Conservation (phyloP, 1,140 invertebrate species). For the Caenorhabditis latens region DNA sequence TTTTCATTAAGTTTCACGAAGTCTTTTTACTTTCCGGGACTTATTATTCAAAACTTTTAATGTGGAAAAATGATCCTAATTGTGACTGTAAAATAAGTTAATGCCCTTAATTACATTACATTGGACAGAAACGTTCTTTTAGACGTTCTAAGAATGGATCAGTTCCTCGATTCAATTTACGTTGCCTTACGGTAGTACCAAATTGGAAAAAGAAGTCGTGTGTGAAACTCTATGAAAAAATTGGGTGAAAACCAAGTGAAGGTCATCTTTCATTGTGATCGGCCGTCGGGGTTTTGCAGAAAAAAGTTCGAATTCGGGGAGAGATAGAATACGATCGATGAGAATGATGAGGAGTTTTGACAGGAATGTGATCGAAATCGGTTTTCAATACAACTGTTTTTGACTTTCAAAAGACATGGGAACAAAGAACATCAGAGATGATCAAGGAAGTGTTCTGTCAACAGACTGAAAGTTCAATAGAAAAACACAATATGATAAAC, state of each 20-base stretch:
- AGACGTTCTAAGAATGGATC: too few species aligned
- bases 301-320: conserved; percentile 1
- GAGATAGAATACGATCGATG: conserved; percentile 14
- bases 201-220: neutral
- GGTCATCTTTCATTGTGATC: conserved; percentile 20
- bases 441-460: too few species aligned
- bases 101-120: too few species aligned
- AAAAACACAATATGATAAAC: too few species aligned
- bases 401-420: conserved; percentile 12
- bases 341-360: neutral
- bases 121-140: too few species aligned
- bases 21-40: too few species aligned
- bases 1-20: neutral
- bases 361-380: neutral
- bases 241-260: conserved; percentile 15
- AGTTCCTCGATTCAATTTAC: too few species aligned
- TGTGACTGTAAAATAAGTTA: too few species aligned
- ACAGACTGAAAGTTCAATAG: too few species aligned
- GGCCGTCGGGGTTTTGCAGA: conserved; percentile 1
- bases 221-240: neutral
- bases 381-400: neutral
- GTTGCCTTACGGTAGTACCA: too few species aligned
- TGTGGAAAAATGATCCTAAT: too few species aligned
- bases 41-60: too few species aligned
- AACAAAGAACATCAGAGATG: neutral